Base-by-base conservation (phyloP, 30 jellyfish, hydroid and myxozoan genomes). In the Chironex yamaguchii region DNA sequence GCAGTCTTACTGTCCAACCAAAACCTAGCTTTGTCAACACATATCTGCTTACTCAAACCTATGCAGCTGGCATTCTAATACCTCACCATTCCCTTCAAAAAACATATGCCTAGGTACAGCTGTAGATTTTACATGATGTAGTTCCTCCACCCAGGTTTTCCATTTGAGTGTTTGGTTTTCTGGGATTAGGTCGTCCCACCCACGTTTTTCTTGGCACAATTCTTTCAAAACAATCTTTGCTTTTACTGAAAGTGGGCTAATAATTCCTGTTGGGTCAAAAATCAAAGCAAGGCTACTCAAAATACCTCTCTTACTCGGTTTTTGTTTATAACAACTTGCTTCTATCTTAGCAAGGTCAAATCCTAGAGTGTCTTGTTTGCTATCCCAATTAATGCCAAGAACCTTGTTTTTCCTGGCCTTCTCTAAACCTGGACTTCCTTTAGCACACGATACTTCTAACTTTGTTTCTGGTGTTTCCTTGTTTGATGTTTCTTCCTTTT, bases 1-100 rank as follows among this genome's bases (percentile, higher is more conserved):
- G 92, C 95, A 13, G 77, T 52, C 34, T 75, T 71, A 85, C 93
- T 68, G 69, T 74, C 92, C 14, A 63, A 58, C 91, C 95, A 74
- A 13, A 74, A 29, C 81, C 27, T 74, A 4, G 50, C 87, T 48
- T n/a, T 48, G n/a, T 74, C 80, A 34, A 74, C 50, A 4, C 31
- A 26, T 13, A 74, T 30, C 20, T 74, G 35, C 71, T 86, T 24
- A 49, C 87, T 62, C 71, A 79, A 31, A 52, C 86, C 79, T 53
- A 51, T 74, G 87, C 20, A 74, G 25, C 79, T 74, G 48, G 6
- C 35, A 22, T 36, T 31, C 50, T 34, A 2, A 1, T 1, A 72
- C 28, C 29, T 48, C 81, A 1, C 79, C 79, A 11, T 72, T 48
- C 20, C 81, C 27, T 29, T 51, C 80, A 74, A 0, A 20, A 74